Evolutionary conservation across 2,113 vertebrate genomes (phyloP).

Genomic region (Camelus bactrianus): DNA sequence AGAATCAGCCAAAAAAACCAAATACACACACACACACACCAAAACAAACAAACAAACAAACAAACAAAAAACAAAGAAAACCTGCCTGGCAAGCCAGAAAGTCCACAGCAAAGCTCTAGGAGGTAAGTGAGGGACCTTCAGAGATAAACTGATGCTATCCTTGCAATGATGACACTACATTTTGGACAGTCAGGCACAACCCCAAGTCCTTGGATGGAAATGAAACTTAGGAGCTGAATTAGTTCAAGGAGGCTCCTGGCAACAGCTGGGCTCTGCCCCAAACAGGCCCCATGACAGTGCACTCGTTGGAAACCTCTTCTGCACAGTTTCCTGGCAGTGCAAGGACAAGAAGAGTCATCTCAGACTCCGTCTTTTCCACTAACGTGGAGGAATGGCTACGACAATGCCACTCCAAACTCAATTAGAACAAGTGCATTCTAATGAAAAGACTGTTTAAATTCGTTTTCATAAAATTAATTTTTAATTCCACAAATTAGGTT

Average conservation of each 20-base stretch:
- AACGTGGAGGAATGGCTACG: background rate
- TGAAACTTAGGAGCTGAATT: background rate
- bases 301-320: background rate
- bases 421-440: conserved; percentile 56
- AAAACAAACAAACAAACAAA: no score
- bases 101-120: background rate
- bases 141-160: background rate
- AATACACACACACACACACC: no score
- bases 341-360: background rate
- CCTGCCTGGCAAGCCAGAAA: background rate
- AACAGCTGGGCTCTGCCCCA: background rate
- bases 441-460: conserved; percentile 64
- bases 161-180: background rate
- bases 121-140: background rate
- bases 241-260: background rate
- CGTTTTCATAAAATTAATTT: conserved; percentile 77
- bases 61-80: background rate
- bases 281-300: background rate
- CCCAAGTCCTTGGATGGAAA: background rate
- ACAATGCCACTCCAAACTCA: conserved; percentile 53
- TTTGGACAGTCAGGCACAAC: background rate
- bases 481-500: conserved; percentile 71
- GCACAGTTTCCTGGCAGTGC: background rate
- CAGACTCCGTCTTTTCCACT: conserved; percentile 21
- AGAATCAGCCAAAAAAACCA: background rate